phyloP scores from a whole-genome alignment of 2,888 invertebrate species.

The Aspidapion aeneum region DNA sequence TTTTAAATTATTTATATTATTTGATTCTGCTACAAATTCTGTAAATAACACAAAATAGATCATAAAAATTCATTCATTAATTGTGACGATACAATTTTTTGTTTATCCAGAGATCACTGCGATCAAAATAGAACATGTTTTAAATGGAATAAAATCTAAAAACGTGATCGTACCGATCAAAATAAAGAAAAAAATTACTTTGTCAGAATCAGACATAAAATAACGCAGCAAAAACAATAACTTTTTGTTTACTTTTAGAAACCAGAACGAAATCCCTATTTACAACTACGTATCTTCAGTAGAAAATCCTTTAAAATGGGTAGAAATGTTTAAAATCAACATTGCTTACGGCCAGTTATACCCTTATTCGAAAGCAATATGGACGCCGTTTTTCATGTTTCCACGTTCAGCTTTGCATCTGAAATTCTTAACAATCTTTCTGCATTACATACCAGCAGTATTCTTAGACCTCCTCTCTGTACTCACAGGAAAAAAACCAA shows the following conservation, averaged over 20 bases:
- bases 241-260: not conserved
- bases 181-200: too few species aligned
- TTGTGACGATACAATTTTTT: too few species aligned
- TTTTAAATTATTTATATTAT: too few species aligned
- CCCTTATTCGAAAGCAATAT: conserved; percentile 54
- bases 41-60: too few species aligned
- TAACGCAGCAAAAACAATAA: too few species aligned
- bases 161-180: too few species aligned
- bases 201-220: too few species aligned
- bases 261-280: conserved; percentile 4
- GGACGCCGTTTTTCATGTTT: conserved; percentile 42
- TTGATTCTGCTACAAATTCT: too few species aligned
- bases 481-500: conserved; percentile 47
- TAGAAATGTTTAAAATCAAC: conserved; percentile 56
- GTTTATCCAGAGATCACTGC: too few species aligned
- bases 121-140: too few species aligned
- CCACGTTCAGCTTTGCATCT: conserved; percentile 42
- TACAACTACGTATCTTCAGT: conserved; percentile 85
- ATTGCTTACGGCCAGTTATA: conserved; percentile 51
- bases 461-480: conserved; percentile 53
- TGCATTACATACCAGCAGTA: conserved; percentile 62
- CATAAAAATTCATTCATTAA: too few species aligned
- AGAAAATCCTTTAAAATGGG: conserved; percentile 80
- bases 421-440: conserved; percentile 49
- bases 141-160: too few species aligned